Conservation (phyloP, 2,113 vertebrate species). For the Formicarius rufipectus region DNA sequence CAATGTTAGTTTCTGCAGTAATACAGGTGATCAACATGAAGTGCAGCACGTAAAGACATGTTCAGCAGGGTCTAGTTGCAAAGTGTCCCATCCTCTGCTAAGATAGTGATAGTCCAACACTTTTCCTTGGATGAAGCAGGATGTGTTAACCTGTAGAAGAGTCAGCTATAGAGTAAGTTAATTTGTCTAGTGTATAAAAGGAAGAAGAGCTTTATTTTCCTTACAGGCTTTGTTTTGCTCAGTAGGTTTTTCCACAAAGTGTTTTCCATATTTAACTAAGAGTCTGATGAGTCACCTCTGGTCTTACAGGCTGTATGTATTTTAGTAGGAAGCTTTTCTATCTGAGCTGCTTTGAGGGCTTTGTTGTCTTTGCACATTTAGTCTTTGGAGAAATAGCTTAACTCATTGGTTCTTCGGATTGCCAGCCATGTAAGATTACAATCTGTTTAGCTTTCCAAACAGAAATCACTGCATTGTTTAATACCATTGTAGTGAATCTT, state of each 20-base stretch:
- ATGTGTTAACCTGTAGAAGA: not conserved
- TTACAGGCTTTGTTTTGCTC: not conserved
- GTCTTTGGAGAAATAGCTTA: not conserved
- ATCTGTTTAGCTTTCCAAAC: not conserved
- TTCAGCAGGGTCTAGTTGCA: not conserved
- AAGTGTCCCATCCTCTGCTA: not conserved
- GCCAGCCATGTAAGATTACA: not conserved
- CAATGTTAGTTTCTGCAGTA: not conserved
- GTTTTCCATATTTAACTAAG: not conserved
- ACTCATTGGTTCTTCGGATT: not conserved
- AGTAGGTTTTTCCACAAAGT: not conserved
- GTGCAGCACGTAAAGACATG: not conserved
- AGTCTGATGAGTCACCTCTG: not conserved
- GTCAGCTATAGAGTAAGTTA: not conserved
- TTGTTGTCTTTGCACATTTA: not conserved
- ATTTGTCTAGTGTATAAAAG: not conserved
- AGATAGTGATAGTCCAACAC: not conserved
- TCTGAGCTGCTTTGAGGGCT: not conserved
- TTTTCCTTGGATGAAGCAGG: not conserved
- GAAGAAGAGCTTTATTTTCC: not conserved
- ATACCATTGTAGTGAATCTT: not conserved
- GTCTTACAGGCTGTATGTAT: not conserved
- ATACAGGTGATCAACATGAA: not conserved
- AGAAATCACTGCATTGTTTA: not conserved
- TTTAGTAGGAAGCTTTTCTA: not conserved